These are phyloP conservation scores for Creontiades dilutus DNA, from an alignment of 2,888 invertebrate genomes.

Conservation along the genomic window DNA sequence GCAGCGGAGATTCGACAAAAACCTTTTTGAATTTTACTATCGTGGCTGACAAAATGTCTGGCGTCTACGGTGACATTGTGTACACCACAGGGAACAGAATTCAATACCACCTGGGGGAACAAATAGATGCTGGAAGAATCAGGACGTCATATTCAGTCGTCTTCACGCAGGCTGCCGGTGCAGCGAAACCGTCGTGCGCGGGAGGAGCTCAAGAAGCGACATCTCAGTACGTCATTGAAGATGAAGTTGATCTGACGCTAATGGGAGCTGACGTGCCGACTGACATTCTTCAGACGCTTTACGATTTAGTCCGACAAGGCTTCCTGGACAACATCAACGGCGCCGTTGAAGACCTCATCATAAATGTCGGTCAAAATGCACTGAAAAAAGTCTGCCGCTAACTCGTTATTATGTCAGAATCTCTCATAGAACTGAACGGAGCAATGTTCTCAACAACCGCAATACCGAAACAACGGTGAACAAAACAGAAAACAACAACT, in stretches of 20 bases:
- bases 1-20: not conserved
- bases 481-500: no score
- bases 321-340: conserved; percentile 25
- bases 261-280: not conserved
- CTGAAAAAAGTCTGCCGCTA: not conserved
- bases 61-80: not conserved
- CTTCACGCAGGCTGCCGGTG: not conserved
- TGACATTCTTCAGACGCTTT: not conserved
- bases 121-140: not conserved
- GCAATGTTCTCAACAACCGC: no score
- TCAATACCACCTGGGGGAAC: not conserved
- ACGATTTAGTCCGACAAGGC: not conserved
- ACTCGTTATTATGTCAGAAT: not conserved
- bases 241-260: not conserved
- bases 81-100: not conserved
- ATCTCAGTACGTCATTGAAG: not conserved
- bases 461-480: no score
- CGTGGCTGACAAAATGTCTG: not conserved
- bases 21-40: conserved; percentile 10
- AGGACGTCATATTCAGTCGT: not conserved
- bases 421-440: not conserved
- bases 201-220: not conserved
- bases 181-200: not conserved
- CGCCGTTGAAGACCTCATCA: not conserved
- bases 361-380: not conserved